Base-by-base conservation (phyloP, 1,140 invertebrate species). In the Meloidogyne hapla region DNA sequence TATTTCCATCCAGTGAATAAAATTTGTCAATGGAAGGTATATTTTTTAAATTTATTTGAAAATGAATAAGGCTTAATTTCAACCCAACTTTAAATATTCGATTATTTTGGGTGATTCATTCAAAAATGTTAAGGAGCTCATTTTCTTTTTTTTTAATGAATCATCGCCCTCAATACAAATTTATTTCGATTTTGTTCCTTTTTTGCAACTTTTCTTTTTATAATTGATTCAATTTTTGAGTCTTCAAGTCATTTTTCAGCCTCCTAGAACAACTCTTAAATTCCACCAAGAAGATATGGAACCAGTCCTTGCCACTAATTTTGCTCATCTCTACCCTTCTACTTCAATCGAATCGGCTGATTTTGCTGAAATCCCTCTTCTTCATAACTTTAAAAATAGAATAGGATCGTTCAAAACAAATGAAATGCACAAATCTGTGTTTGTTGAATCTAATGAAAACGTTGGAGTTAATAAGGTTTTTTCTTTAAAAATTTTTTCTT, bases 11-110 rank as follows among this genome's bases (percentile, higher is more conserved):
- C 77, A 33, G 45, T 77, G 23, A 28, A 78, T 18, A 72, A 56
- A 26, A 45, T 80, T n/a, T 78, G 82, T 23, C 81, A 82, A 64
- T 81, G 81, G 81, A 83, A 82, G 38, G 71, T 73, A 21, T 28
- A 6, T n/a, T 42, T n/a, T 56, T n/a, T 56, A 56, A n/a, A n/a
- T 48, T 48, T 18, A 18, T 15, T 56, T n/a, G 48, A 18, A 33
- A 33, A 33, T 33, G 33, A 33, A 33, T 33, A 33, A 33, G 9
- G 9, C 4, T 33, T 8, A 33, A 33, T 6, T 6, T 33, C 9
- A 33, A 33, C 33, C 33, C 33, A 33, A 33, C 4, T 33, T 33
- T 33, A 33, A 33, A 33, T 33, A 33, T 33, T 33, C 4, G 9
- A 33, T 33, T 33, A 33, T 33, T 33, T 33, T 0, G 33, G 1